Evolutionary conservation across 2,888 invertebrate species (phyloP).

Genomic region (Aproaerema taeniolella): DNA sequence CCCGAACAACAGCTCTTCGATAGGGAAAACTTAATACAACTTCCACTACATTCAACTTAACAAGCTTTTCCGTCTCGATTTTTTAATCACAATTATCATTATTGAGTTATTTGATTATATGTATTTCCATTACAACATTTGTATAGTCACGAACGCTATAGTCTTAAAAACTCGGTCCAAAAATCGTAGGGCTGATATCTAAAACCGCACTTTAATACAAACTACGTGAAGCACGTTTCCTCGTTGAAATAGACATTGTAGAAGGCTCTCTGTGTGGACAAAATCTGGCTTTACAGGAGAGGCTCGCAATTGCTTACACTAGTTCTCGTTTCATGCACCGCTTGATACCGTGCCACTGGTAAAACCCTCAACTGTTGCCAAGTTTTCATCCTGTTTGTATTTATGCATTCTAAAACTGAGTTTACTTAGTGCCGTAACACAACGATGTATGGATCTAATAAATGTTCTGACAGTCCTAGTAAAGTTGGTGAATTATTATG

Average conservation of each 20-base stretch:
- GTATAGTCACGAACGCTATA: too few species aligned
- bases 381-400: constrained; percentile 18
- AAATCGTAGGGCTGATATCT: too few species aligned
- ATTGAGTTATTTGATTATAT: too few species aligned
- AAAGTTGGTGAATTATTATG: constrained; percentile 8
- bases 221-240: too few species aligned
- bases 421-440: constrained; percentile 3
- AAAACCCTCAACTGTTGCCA: constrained; percentile 27
- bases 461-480: constrained; percentile 8
- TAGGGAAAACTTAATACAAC: constrained; percentile 61
- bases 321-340: constrained; percentile 59
- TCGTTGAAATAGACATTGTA: too few species aligned
- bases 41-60: constrained; percentile 51
- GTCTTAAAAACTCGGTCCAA: too few species aligned
- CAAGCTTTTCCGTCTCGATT: constrained; percentile 40
- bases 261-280: too few species aligned
- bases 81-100: constrained; percentile 48
- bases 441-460: constrained; percentile 8
- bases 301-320: constrained; percentile 45
- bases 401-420: constrained; percentile 6
- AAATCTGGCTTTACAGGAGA: too few species aligned
- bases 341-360: constrained; percentile 39
- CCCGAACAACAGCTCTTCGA: constrained; percentile 30
- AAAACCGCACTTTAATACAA: too few species aligned
- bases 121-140: too few species aligned